A percentile compares a stretch with the other conserved stretches of the same genome.
Conservation (phyloP, 2,888 invertebrate species). For the Cenopis cana region DNA sequence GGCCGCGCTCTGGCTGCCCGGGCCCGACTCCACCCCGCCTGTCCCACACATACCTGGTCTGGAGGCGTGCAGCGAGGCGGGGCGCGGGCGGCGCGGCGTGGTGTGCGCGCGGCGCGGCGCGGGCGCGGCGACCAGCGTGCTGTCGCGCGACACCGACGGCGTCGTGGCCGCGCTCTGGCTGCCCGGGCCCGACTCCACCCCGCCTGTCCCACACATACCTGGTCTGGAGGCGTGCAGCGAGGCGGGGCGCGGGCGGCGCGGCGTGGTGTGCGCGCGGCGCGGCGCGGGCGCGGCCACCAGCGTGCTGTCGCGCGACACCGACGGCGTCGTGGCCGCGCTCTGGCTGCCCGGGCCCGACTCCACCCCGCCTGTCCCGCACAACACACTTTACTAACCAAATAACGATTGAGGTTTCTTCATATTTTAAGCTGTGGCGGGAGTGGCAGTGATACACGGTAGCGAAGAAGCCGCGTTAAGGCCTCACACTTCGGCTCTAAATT, state of each 20-base stretch:
- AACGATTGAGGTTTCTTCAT: no score
- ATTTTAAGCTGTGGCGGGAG: background rate
- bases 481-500: background rate
- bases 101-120: slow-evolving; percentile 57
- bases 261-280: slow-evolving; percentile 53
- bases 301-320: slow-evolving; percentile 74
- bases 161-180: slow-evolving; percentile 57
- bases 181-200: slow-evolving; percentile 47
- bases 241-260: background rate
- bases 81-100: background rate
- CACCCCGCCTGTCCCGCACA: slow-evolving; percentile 46
- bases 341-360: slow-evolving; percentile 46
- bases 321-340: slow-evolving; percentile 63
- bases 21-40: slow-evolving; percentile 48
- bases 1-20: slow-evolving; percentile 47
- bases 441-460: background rate
- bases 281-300: slow-evolving; percentile 57
- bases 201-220: slow-evolving; percentile 42
- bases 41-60: slow-evolving; percentile 13
- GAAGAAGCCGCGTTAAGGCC: background rate
- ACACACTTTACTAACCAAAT: background rate
- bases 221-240: background rate
- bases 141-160: slow-evolving; percentile 75
- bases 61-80: background rate
- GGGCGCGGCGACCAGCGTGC: slow-evolving; percentile 58